phyloP scores from a whole-genome alignment of 2,888 invertebrate genomes.

The Argyresthia albistria region DNA sequence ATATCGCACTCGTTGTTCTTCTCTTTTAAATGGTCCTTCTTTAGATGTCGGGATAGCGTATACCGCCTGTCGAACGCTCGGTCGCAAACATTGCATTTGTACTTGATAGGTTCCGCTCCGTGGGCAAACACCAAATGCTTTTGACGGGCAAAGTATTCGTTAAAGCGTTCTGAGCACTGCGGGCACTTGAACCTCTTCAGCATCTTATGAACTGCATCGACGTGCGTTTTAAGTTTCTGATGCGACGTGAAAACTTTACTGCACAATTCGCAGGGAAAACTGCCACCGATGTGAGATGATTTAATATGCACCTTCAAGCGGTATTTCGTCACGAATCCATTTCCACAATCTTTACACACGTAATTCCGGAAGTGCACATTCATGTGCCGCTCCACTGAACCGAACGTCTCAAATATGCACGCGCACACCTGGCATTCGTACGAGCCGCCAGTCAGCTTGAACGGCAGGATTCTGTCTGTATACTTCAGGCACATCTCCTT shows the following conservation, averaged over 20 bases:
- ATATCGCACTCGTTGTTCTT: slow-evolving; percentile 30
- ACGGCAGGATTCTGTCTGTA: slow-evolving; percentile 26
- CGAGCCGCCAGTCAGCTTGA: slow-evolving; percentile 16
- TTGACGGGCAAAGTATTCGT: slow-evolving; percentile 28
- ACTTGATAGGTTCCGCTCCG: slow-evolving; percentile 14
- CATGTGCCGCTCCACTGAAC: slow-evolving; percentile 18
- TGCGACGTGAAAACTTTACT: slow-evolving; percentile 25
- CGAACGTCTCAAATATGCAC: slow-evolving; percentile 15
- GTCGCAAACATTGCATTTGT: slow-evolving; percentile 21
- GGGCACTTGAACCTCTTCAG: slow-evolving; percentile 26
- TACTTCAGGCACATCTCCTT: slow-evolving; percentile 20
- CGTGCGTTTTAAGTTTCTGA: slow-evolving; percentile 21
- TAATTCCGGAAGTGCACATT: slow-evolving; percentile 18
- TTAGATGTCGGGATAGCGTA: slow-evolving; percentile 40
- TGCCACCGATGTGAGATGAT: slow-evolving; percentile 13
- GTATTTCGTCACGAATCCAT: slow-evolving; percentile 38
- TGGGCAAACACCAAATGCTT: slow-evolving; percentile 26
- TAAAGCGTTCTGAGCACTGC: slow-evolving; percentile 25
- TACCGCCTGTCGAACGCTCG: slow-evolving; percentile 24
- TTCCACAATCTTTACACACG: slow-evolving; percentile 22
- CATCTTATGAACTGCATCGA: slow-evolving; percentile 23
- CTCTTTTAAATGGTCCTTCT: slow-evolving; percentile 43
- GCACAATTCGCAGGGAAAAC: slow-evolving; percentile 22
- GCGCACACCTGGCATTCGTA: slow-evolving; percentile 22
- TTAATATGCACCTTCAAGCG: slow-evolving; percentile 37